Conservation (phyloP, 1,140 invertebrate species). For the Bombus consobrinus region DNA sequence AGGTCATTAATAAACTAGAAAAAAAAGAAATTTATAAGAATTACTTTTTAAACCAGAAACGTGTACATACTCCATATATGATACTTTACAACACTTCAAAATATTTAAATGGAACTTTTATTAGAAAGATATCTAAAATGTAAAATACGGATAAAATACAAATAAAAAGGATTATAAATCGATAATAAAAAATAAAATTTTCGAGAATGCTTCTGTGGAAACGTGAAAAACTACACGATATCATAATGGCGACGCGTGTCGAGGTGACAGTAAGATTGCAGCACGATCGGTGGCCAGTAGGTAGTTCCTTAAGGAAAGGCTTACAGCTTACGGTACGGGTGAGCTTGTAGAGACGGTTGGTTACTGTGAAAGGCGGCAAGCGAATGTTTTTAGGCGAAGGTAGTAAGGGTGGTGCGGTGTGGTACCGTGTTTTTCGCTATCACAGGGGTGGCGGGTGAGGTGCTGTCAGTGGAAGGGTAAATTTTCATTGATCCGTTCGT, state of each 20-base stretch:
- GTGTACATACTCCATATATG: background rate
- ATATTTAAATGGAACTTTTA: background rate
- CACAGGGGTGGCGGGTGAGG: conserved; percentile 64
- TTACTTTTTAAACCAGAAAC: background rate
- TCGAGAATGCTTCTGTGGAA: background rate
- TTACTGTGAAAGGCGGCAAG: conserved; percentile 36
- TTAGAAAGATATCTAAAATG: background rate
- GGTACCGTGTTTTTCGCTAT: conserved; percentile 71
- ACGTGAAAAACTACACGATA: background rate
- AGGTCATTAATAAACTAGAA: conserved; percentile 35
- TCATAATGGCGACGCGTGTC: background rate
- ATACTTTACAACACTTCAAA: background rate
- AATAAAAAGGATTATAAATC: background rate
- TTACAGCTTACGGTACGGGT: background rate
- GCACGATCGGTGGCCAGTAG: conserved; percentile 10
- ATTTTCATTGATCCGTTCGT: conserved; percentile 81
- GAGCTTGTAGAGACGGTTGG: conserved; percentile 55
- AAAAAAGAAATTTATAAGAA: too few species aligned
- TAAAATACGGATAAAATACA: background rate
- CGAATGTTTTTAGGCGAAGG: conserved; percentile 77
- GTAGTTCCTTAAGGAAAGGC: conserved; percentile 9
- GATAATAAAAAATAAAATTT: background rate
- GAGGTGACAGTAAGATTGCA: conserved; percentile 8
- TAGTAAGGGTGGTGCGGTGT: conserved; percentile 76
- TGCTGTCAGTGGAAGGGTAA: conserved; percentile 70